Evolutionary conservation across 2,888 invertebrate species (phyloP), one percentile per base, ranked within the genome.

Genomic region (Gerosis bhagava): DNA sequence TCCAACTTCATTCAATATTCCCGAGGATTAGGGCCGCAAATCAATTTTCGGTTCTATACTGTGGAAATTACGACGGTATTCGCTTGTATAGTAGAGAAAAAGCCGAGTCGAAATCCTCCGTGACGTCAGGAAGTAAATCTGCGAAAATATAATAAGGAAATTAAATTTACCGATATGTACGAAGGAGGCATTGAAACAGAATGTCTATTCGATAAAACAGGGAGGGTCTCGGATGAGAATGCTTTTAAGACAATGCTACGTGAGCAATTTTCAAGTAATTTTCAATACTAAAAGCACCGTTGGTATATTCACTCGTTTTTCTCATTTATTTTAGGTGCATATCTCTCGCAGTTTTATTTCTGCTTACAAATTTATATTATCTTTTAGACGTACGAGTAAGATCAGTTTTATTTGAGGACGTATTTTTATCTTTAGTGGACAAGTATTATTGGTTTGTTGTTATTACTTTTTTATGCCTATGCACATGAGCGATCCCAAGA

Each of bases 171-270:
- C 47, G 51, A 47, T 53, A 46, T 41, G 29, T 37, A 49, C 50
- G 46, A 13, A 48, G 42, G 34, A 43, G 47, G 51, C 49, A 53
- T 60, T 57, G 61, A 57, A 54, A 58, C 54, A 62, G 54, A 65
- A 63, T 62, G 60, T 61, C 59, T 52, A 59, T 48, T 48, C 57
- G 59, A 64, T 64, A 60, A 64, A 67, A 70, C 63, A 65, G 65
- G 59, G 63, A 66, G 64, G 59, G 61, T 37, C 43, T 34, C n/a
- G 28, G 29, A 26, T 45, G 36, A 45, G 63, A 62, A 57, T 54
- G 61, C 62, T 65, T 69, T 69, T 64, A 70, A 65, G 62, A 63
- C 62, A 60, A 64, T 59, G 50, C 55, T 53, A 51, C 54, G 57
- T 57, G 59, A 60, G 56, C 61, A 57, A 56, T 62, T 59, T 63